A percentile compares a stretch with the other conserved stretches of the same genome.
phyloP scores from a whole-genome alignment of 2,888 invertebrate species.

The Cryptophagus acutangulus region DNA sequence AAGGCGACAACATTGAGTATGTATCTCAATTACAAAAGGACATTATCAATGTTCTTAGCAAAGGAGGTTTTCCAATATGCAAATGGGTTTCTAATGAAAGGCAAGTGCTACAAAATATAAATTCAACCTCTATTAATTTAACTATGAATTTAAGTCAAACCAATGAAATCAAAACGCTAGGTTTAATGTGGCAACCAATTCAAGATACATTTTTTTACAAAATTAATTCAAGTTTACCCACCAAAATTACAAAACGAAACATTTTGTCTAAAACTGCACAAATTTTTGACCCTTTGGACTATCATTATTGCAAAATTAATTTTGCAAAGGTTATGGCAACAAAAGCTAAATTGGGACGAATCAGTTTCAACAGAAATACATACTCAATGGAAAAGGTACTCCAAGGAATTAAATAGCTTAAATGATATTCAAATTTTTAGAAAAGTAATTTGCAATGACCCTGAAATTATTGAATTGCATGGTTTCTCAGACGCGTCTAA shows the following conservation, averaged over 20 bases:
- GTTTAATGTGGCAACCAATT: conserved; percentile 6
- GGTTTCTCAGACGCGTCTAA: conserved; percentile 25
- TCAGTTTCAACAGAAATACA: background rate
- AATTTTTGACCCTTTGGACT: conserved; percentile 17
- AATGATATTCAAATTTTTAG: conserved; percentile 2
- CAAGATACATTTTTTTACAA: too few species aligned
- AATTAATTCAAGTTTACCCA: too few species aligned
- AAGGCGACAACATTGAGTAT: too few species aligned
- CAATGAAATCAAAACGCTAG: conserved; percentile 11
- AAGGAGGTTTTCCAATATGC: conserved; percentile 7
- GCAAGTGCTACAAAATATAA: background rate
- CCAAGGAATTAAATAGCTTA: background rate
- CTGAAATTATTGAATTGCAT: conserved; percentile 14
- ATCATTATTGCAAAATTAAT: conserved; percentile 15
- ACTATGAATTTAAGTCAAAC: conserved; percentile 6
- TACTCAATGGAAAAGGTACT: background rate
- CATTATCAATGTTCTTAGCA: background rate
- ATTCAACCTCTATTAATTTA: background rate
- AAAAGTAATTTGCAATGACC: conserved; percentile 6
- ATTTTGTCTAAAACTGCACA: conserved; percentile 13
- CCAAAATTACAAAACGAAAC: conserved; percentile 9
- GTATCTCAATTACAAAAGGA: too few species aligned
- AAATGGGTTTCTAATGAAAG: conserved; percentile 13
- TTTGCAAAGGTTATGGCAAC: conserved; percentile 16
- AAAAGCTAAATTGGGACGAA: conserved; percentile 16